Conservation (phyloP, 2,113 vertebrate genomes). For the Melanerpes formicivorus region DNA sequence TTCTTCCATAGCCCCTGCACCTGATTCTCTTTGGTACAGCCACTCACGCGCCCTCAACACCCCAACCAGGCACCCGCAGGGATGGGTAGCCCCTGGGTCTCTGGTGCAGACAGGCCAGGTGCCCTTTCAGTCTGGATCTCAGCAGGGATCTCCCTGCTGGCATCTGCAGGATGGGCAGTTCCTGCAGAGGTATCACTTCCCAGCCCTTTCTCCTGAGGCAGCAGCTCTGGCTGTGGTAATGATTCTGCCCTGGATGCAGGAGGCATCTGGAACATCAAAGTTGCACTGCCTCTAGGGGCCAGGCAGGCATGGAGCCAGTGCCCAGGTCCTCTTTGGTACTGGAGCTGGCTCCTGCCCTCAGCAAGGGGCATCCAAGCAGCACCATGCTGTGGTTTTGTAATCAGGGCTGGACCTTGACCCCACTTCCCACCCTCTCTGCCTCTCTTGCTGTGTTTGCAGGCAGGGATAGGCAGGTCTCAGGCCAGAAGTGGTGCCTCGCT, state of each 20-base stretch:
- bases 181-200: not conserved
- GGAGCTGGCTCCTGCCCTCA: not conserved
- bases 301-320: not conserved
- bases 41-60: rapidly evolving
- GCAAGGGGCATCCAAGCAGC: not conserved
- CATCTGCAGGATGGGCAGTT: not conserved
- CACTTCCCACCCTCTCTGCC: not conserved
- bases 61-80: not conserved
- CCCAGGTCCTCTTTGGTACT: not conserved
- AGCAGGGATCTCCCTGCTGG: not conserved
- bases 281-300: not conserved
- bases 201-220: not conserved
- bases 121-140: rapidly evolving
- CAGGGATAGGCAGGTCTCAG: not conserved
- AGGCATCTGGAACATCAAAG: not conserved
- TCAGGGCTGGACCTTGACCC: not conserved
- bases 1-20: rapidly evolving
- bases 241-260: not conserved
- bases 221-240: not conserved
- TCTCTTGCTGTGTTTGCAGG: rapidly evolving
- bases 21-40: not conserved
- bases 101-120: not conserved
- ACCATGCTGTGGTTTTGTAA: not conserved
- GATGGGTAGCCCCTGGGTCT: rapidly evolving
- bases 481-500: not conserved